These are phyloP conservation scores for Enteromius thamalakanensis DNA, from an alignment of 2,797 vertebrate genomes.

Conservation along the genomic window DNA sequence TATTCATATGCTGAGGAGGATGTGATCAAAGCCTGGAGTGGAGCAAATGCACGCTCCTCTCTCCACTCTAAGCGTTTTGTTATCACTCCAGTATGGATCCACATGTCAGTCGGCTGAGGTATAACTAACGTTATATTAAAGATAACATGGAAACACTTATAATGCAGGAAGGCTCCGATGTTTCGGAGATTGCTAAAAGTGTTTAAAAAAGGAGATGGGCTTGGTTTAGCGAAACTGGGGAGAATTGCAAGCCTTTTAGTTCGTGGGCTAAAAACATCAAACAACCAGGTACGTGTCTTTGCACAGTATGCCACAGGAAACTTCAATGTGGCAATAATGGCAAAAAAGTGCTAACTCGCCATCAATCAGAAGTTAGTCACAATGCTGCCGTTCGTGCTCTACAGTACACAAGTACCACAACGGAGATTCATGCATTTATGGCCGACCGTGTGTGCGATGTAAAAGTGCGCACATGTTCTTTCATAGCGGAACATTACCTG, in stretches of 20 bases:
- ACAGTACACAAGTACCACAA: background rate
- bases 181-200: no score
- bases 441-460: no score
- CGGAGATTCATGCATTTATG: no score
- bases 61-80: no score
- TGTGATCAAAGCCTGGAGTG: conserved; percentile 19
- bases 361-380: background rate
- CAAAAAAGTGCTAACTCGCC: conserved; percentile 5
- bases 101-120: no score
- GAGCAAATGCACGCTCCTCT: background rate
- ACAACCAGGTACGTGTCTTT: no score
- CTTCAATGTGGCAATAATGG: background rate
- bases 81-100: no score
- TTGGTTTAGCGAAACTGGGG: background rate
- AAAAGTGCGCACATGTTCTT: no score
- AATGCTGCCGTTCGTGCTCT: background rate
- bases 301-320: background rate
- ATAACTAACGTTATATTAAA: no score
- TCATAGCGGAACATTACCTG: no score
- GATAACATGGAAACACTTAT: no score
- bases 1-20: background rate
- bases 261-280: background rate
- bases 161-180: no score
- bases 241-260: background rate
- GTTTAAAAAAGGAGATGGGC: background rate